phyloP scores from a whole-genome alignment of 2,797 vertebrate species.

The Acanthurus tractus region DNA sequence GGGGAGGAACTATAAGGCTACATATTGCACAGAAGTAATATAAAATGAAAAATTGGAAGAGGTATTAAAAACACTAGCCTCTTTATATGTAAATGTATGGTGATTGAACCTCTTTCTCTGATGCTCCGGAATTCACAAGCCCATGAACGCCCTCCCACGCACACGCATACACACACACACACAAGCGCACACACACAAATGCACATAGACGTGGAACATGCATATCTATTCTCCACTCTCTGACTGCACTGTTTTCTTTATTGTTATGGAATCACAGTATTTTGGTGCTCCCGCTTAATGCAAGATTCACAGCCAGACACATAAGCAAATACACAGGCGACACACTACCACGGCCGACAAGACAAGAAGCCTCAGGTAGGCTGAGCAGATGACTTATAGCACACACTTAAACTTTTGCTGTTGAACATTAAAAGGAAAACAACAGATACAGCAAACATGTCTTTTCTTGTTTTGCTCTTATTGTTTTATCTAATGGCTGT shows the following conservation, averaged over 20 bases:
- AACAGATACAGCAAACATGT: not conserved
- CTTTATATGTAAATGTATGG: constrained; percentile 75
- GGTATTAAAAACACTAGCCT: constrained; percentile 56
- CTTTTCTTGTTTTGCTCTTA: not conserved
- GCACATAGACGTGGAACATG: not conserved
- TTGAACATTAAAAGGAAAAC: not conserved
- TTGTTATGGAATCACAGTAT: constrained; percentile 16
- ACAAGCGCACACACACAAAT: not conserved
- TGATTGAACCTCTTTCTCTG: constrained; percentile 64
- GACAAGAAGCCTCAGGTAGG: not conserved
- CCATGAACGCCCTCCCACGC: constrained; percentile 14
- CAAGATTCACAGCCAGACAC: not conserved
- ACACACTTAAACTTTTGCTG: not conserved
- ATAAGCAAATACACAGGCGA: not conserved
- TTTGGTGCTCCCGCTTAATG: not conserved
- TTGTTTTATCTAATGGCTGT: too few species aligned
- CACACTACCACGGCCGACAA: not conserved
- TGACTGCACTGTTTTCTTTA: constrained; percentile 8
- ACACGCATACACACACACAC: not conserved
- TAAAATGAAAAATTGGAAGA: constrained; percentile 57
- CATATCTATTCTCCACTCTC: constrained; percentile 12
- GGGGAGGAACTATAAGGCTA: constrained; percentile 43
- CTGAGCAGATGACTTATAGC: not conserved
- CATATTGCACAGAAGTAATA: constrained; percentile 45
- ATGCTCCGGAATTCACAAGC: constrained; percentile 41